Evolutionary conservation across 2,888 invertebrate species (phyloP).

Genomic region (Acheta domesticus): DNA sequence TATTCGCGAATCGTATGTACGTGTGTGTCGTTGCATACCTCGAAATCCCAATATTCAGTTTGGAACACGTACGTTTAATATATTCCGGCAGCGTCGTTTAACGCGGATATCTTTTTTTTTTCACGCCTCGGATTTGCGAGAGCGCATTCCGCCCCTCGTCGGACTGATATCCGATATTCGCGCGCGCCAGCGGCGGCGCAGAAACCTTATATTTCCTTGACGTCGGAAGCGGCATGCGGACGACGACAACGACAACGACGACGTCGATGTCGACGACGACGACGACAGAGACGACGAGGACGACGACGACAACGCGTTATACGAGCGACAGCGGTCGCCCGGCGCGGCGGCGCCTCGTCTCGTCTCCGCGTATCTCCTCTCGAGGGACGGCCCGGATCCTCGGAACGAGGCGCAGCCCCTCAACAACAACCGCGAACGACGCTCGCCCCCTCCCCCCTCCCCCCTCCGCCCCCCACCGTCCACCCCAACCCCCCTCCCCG

Average conservation of each 20-base stretch:
- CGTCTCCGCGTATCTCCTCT: too few species aligned
- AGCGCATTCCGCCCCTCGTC: neutral
- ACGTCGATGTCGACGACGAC: neutral
- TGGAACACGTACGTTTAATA: neutral
- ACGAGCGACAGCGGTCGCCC: neutral
- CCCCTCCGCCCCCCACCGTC: too few species aligned
- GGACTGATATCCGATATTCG: neutral
- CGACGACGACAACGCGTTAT: neutral
- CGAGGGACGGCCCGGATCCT: too few species aligned
- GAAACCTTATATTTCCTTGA: neutral
- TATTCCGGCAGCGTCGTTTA: neutral
- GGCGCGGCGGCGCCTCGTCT: too few species aligned
- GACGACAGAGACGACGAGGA: neutral
- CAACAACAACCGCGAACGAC: too few species aligned
- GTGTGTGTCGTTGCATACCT: neutral
- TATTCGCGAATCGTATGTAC: neutral
- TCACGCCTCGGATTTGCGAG: neutral
- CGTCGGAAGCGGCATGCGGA: neutral
- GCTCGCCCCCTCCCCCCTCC: too few species aligned
- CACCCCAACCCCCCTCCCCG: too few species aligned
- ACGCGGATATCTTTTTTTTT: neutral
- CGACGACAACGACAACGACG: neutral
- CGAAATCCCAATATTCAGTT: slow-evolving; percentile 5
- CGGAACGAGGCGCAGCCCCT: too few species aligned
- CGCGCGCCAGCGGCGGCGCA: neutral